Evolutionary conservation across 2,888 invertebrate species (phyloP), one percentile per base, ranked within the genome.

Genomic region (Euproctis similis): DNA sequence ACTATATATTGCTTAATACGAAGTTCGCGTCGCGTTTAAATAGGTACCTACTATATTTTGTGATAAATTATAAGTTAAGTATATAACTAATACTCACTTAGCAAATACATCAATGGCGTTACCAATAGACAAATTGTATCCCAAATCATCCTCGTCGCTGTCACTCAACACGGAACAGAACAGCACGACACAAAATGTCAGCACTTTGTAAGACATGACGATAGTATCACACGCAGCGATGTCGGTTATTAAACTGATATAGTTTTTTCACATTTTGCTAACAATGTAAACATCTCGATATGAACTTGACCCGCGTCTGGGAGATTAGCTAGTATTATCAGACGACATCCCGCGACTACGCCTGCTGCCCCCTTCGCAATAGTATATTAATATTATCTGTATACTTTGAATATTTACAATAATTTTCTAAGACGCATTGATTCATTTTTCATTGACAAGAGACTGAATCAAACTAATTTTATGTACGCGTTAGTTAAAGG

Each of bases 251-350:
- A 46, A 42, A 81, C 80, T 81, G 78, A 69, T 44, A 50, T 63
- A 76, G 10, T 80, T 23, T 80, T 76, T 75, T 58, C 53, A 65
- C 67, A 76, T 74, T 81, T 81, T 56, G 78, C 81, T 75, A 76
- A 74, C 68, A 64, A 62, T 19, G 13, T 70, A 70, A 73, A 75
- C 69, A 70, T 39, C 39, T 42, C n/a, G n/a, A n/a, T 47, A 30
- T 78, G 77, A 77, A 80, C 82, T 84, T 84, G 82, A 82, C 80
- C 82, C n/a, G n/a, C n/a, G n/a, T n/a, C n/a, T 54, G 53, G 53
- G 46, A 61, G 77, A 81, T 80, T 78, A 77, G 69, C 54, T 49
- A 44, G 38, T 48, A n/a, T 56, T 54, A 25, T 36, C 21, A 20
- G 31, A 23, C 29, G 12, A 26, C 24, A 18, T 10, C 24, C 19